These are phyloP conservation scores for Galaxea fascicularis DNA, from an alignment of 92 coral and sea anemone species.

Conservation along the genomic window DNA sequence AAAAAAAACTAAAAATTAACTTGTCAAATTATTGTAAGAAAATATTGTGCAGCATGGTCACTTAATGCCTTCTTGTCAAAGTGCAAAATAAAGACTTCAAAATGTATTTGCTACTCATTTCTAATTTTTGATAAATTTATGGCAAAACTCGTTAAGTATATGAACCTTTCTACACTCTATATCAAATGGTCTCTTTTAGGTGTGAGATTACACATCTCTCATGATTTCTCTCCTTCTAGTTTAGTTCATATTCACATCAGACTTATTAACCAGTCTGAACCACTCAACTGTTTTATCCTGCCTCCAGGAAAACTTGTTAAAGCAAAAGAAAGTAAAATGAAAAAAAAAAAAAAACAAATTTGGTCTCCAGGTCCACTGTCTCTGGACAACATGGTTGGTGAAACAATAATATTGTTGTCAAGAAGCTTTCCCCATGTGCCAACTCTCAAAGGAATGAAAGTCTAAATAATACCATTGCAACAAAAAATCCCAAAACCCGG, in stretches of 20 bases:
- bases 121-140: conserved; percentile 21
- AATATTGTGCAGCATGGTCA: conserved; percentile 22
- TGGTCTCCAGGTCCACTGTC: no score
- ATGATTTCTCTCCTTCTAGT: conserved; percentile 19
- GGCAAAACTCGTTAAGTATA: conserved; percentile 18
- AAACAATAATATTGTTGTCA: no score
- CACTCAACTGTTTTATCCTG: conserved; percentile 5
- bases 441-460: no score
- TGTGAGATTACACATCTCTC: conserved; percentile 26
- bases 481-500: no score
- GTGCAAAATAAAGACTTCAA: conserved; percentile 20
- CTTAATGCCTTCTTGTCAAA: background rate
- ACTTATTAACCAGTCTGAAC: conserved; percentile 25
- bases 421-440: no score
- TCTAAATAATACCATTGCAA: no score
- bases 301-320: no score
- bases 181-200: conserved; percentile 8
- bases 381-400: no score
- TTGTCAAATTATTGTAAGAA: conserved; percentile 20
- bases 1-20: conserved; percentile 1
- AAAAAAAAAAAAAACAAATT: conserved; percentile 15
- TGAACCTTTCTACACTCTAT: conserved; percentile 27
- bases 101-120: conserved; percentile 26
- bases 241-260: conserved; percentile 23
- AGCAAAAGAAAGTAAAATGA: no score